A percentile compares a stretch with the other conserved stretches of the same genome.
Evolutionary conservation across 2,113 vertebrate species (phyloP).

Genomic region (Murina feae): DNA sequence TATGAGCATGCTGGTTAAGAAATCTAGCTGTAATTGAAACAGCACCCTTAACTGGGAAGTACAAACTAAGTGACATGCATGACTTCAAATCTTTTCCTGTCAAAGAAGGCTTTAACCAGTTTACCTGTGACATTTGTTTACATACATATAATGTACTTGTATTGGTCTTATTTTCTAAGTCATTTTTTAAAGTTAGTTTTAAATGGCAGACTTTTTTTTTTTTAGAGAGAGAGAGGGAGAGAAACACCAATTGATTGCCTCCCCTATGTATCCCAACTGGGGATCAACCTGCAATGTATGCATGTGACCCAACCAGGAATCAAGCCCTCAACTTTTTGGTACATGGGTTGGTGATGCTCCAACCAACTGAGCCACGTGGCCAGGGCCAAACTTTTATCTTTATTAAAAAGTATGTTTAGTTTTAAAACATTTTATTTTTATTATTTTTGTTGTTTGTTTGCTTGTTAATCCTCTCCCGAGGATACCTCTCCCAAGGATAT

Average conservation of each 20-base stretch:
- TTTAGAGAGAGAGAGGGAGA: background rate
- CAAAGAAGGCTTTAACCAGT: background rate
- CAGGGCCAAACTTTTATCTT: background rate
- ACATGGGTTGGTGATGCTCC: too few species aligned
- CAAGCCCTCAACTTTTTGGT: background rate
- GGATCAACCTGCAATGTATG: too few species aligned
- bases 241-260: too few species aligned
- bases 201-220: background rate
- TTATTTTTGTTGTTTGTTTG: too few species aligned
- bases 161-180: background rate
- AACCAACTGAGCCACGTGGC: too few species aligned
- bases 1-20: background rate
- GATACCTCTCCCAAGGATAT: too few species aligned
- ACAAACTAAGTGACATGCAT: background rate
- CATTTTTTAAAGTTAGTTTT: background rate
- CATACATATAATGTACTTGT: background rate
- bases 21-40: background rate
- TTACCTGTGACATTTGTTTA: background rate
- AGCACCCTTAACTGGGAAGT: background rate
- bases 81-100: background rate
- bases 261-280: background rate
- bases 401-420: background rate
- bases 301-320: background rate
- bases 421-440: constrained; percentile 1
- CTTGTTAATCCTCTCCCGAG: too few species aligned